Base-by-base conservation (phyloP, 2,797 vertebrate genomes). In the Cercopithecus diana region DNA sequence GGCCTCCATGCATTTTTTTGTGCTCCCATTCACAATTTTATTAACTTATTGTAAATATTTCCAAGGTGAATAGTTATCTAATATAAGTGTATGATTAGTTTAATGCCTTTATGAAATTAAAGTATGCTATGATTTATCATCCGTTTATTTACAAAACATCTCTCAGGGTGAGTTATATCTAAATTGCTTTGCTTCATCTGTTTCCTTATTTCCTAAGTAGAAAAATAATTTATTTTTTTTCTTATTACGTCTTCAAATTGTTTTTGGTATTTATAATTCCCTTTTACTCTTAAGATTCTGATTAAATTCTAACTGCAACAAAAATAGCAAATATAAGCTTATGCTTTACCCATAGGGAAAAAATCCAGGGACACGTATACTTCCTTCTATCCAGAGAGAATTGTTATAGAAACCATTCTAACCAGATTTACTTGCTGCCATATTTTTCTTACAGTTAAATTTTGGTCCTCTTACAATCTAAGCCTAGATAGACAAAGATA, bases 141-240 rank as follows among this genome's bases (percentile, higher is more conserved):
- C 61, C 41, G 77, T 84, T 96, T 45, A 36, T 83, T 94, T 91
- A 92, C n/a, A 88, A 95, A 85, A 64, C 19, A 76, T 45, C 15
- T 58, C 19, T 79, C 58, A 79, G 30, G 15, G 1, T 91, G 61
- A 96, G 39, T 96, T 89, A n/a, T 57, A 90, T 93, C 26, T 75
- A 67, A 88, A 41, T 83, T 95, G 30, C 61, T 94, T 58, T 81
- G 22, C n/a, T 90, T 92, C 79, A 39, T 96, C 6, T 70, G 41
- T 90, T 87, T 92, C 15, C 9, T 64, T 79, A 72, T 86, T 58
- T 79, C 90, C 92, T n/a, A 93, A 90, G 14, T n/a, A 76, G 36
- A 85, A 93, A 72, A 58, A 33, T 45, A 1, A 70, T 89, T 50
- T 81, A 58, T 57, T 72, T 45, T 55, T 82, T 84, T 88, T 90